Evolutionary conservation across 2,888 invertebrate genomes (phyloP).

Genomic region (Tiliacea aurago): DNA sequence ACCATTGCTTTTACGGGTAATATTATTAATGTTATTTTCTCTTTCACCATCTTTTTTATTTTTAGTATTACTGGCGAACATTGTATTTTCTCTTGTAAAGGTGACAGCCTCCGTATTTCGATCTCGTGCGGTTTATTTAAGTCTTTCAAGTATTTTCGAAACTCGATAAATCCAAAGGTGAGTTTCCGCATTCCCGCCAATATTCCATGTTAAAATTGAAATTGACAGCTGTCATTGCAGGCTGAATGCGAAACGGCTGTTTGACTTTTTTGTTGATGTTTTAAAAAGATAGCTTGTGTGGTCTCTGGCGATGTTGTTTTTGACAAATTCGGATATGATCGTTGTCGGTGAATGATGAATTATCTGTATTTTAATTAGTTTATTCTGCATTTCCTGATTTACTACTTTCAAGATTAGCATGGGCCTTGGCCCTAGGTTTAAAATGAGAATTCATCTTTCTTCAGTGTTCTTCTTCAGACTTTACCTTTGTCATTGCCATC

Average conservation of each 20-base stretch:
- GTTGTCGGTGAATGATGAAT: constrained; percentile 7
- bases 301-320: constrained; percentile 52
- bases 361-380: constrained; percentile 24
- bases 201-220: constrained; percentile 63
- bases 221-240: constrained; percentile 71
- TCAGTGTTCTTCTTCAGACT: neutral
- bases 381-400: neutral
- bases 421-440: too few species aligned
- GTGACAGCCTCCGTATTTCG: constrained; percentile 35
- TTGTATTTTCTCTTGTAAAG: constrained; percentile 34
- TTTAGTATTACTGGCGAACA: constrained; percentile 4
- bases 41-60: constrained; percentile 21
- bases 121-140: constrained; percentile 39
- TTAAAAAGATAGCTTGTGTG: constrained; percentile 64
- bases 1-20: constrained; percentile 21
- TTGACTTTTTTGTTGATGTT: constrained; percentile 59
- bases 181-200: constrained; percentile 64
- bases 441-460: neutral
- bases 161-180: constrained; percentile 48
- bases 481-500: neutral
- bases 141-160: constrained; percentile 49
- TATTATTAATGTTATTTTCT: constrained; percentile 29
- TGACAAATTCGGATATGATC: constrained; percentile 51
- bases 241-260: constrained; percentile 64
- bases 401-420: neutral